Percentiles rank a stretch among this genome's conserved stretches.
These are phyloP conservation scores for Sceloporus undulatus DNA, from an alignment of 2,113 vertebrate species.

Conservation along the genomic window DNA sequence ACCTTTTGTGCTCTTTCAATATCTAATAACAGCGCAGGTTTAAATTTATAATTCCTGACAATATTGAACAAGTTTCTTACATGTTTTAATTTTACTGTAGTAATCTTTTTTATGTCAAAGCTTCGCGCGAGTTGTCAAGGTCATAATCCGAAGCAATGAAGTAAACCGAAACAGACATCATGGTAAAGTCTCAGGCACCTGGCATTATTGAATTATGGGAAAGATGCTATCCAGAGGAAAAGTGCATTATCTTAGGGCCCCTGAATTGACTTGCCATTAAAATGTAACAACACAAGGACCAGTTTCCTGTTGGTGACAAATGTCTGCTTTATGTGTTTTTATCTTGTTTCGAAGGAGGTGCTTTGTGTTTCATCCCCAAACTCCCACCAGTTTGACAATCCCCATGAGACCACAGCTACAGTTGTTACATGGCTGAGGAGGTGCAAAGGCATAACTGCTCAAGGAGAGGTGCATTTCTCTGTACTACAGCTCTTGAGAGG, in stretches of 20 bases:
- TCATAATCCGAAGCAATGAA: conserved; percentile 59
- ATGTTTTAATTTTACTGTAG: conserved; percentile 73
- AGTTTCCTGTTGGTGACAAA: too few species aligned
- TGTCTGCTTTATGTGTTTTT: too few species aligned
- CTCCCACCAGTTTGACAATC: too few species aligned
- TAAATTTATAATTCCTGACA: conserved; percentile 67
- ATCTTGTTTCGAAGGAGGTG: too few species aligned
- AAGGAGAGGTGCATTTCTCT: too few species aligned
- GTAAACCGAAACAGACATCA: conserved; percentile 57
- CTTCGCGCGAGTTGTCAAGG: conserved; percentile 41
- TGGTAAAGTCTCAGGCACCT: conserved; percentile 35
- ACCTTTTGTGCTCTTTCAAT: conserved; percentile 66
- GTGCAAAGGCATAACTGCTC: too few species aligned
- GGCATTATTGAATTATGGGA: conserved; percentile 36
- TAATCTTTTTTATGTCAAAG: conserved; percentile 65
- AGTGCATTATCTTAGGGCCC: background rate
- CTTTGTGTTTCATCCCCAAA: too few species aligned
- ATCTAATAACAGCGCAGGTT: conserved; percentile 70
- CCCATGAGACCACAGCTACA: too few species aligned
- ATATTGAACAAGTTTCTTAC: conserved; percentile 70
- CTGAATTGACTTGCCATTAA: background rate
- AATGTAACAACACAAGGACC: background rate
- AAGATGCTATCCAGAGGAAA: conserved; percentile 32
- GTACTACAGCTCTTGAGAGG: too few species aligned
- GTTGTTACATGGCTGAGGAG: too few species aligned